Conservation (phyloP, 2,888 invertebrate species). For the Hirtodrosophila duncani region DNA sequence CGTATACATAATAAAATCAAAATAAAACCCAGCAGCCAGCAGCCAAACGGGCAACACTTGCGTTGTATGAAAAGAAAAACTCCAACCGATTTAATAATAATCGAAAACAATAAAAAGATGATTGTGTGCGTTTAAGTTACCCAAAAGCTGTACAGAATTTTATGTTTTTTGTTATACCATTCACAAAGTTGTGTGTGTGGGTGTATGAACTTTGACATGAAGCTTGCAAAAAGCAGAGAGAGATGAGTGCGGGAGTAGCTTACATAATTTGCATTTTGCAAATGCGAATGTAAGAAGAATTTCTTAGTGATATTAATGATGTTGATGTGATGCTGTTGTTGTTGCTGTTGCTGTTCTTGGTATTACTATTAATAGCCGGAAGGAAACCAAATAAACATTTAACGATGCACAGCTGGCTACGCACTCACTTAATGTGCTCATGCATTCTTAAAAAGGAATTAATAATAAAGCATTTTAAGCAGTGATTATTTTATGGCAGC, state of each 20-base stretch:
- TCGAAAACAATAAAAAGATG: conserved; percentile 70
- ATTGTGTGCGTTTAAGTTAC: conserved; percentile 52
- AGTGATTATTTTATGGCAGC: conserved; percentile 40
- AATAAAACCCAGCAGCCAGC: conserved; percentile 34
- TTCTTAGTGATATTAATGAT: too few relatives aligned
- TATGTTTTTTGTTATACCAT: too few relatives aligned
- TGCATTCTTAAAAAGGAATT: conserved; percentile 31
- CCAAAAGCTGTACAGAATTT: too few relatives aligned
- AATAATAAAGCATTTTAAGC: conserved; percentile 45
- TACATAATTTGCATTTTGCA: conserved; percentile 6
- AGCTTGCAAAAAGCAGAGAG: too few relatives aligned
- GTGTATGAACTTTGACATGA: too few relatives aligned
- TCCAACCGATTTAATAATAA: conserved; percentile 68
- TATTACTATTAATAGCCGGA: conserved; percentile 41
- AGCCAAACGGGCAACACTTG: conserved; percentile 25
- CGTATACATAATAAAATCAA: conserved; percentile 27
- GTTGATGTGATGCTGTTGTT: too few relatives aligned
- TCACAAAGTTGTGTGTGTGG: too few relatives aligned
- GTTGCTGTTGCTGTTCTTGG: conserved; percentile 3
- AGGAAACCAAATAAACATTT: conserved; percentile 22
- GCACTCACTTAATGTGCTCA: conserved; percentile 23
- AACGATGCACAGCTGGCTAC: too few relatives aligned
- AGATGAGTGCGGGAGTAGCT: conserved; percentile 6
- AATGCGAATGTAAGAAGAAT: too few relatives aligned
- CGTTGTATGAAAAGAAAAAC: conserved; percentile 15